Conservation (phyloP, 1,140 invertebrate genomes). For the Medauroidea extradentata region DNA sequence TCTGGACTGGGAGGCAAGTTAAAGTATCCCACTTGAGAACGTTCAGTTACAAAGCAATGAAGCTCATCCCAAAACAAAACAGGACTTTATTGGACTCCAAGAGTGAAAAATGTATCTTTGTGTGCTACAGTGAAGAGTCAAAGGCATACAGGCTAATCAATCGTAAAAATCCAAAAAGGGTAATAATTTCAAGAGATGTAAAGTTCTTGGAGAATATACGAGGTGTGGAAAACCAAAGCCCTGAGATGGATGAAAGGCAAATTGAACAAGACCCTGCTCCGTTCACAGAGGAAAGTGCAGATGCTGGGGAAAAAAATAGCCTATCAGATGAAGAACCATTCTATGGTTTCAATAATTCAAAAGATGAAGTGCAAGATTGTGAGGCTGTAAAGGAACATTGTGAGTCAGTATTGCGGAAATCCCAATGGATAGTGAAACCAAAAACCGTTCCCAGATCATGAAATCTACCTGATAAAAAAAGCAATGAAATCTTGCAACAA, state of each 20-base stretch:
- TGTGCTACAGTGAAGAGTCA: constrained; percentile 24
- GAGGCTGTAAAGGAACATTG: background rate
- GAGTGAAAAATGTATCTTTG: constrained; percentile 19
- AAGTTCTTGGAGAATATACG: background rate
- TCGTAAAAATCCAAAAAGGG: background rate
- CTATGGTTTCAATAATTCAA: background rate
- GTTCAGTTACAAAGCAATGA: constrained; percentile 30
- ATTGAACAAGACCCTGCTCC: background rate
- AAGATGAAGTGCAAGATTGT: background rate
- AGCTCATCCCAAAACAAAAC: constrained; percentile 25
- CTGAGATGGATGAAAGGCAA: too few species aligned
- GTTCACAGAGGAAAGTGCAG: background rate
- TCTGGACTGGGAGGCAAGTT: constrained; percentile 24
- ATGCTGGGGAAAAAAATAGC: background rate
- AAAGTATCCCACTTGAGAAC: constrained; percentile 24
- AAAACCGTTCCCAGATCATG: background rate
- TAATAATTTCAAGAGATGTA: constrained; percentile 6
- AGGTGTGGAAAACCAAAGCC: background rate
- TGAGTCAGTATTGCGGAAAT: background rate
- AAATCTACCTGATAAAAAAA: background rate
- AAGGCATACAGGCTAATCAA: constrained; percentile 21
- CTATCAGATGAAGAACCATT: background rate
- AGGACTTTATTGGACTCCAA: constrained; percentile 27
- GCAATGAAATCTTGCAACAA: background rate
- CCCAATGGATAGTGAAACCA: background rate